These are phyloP conservation scores for Paracentrotus lividus DNA, from an alignment of 53 echinoderm and acorn worm species.

Conservation along the genomic window DNA sequence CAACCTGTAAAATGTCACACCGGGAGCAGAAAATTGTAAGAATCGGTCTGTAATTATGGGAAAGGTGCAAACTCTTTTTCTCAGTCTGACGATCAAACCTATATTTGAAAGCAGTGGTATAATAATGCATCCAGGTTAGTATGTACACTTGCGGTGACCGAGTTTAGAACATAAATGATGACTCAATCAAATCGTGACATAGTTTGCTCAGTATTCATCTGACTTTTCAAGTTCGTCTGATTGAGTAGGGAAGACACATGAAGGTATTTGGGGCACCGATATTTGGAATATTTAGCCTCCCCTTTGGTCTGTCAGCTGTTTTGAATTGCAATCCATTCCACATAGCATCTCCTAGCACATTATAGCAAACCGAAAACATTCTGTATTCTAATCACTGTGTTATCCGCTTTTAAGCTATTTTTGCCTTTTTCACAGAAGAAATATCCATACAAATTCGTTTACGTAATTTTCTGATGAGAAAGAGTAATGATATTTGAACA, in stretches of 20 bases:
- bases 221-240: background rate
- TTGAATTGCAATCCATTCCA: constrained; percentile 27
- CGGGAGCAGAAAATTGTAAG: no score
- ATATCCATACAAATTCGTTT: background rate
- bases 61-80: no score
- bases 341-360: background rate
- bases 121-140: background rate
- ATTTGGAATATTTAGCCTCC: constrained; percentile 43
- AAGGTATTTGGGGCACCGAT: constrained; percentile 46
- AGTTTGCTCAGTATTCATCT: background rate
- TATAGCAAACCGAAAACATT: background rate
- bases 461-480: no score
- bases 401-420: background rate
- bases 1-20: no score
- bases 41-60: no score
- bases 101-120: background rate
- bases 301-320: constrained; percentile 52
- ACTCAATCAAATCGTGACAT: constrained; percentile 37
- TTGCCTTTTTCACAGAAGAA: no score
- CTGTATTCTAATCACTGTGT: background rate
- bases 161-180: constrained; percentile 5
- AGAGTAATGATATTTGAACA: no score
- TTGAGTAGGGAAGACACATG: background rate
- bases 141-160: constrained; percentile 1
- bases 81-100: no score